These are phyloP conservation scores for Monodelphis domestica DNA, from an alignment of 2,797 vertebrate genomes.

Conservation along the genomic window DNA sequence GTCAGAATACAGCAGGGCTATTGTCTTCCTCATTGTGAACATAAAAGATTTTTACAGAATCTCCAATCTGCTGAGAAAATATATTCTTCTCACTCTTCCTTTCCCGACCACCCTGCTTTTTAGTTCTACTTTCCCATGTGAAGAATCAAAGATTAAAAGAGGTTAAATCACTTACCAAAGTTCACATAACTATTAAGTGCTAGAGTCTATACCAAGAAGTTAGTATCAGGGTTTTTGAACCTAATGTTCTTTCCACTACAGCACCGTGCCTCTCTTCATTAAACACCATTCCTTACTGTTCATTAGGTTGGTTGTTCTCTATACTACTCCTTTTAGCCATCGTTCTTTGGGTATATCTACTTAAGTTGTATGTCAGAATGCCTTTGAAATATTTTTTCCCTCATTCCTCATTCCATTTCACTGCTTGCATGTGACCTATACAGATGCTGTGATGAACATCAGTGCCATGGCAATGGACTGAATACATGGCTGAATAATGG, in stretches of 20 bases:
- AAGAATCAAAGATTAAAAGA: background rate
- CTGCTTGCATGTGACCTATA: background rate
- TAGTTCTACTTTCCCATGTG: background rate
- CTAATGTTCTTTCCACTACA: background rate
- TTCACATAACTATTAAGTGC: background rate
- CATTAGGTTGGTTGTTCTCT: background rate
- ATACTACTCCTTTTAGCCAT: background rate
- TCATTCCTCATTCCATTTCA: background rate
- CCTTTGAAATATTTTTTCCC: background rate
- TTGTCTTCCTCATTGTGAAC: background rate
- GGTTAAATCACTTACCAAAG: background rate
- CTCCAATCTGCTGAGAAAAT: background rate
- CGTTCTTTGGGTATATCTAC: background rate
- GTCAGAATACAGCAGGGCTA: background rate
- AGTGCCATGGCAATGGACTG: background rate
- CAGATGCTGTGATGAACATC: no score
- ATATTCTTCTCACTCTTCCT: background rate
- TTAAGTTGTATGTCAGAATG: no score
- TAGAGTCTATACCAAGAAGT: background rate
- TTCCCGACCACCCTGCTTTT: background rate
- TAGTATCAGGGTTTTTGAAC: background rate
- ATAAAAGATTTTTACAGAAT: background rate
- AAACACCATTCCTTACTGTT: background rate
- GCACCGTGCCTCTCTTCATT: background rate
- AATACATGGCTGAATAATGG: background rate